phyloP scores from a whole-genome alignment of 2,113 vertebrate genomes.

The Chaetops frenatus region DNA sequence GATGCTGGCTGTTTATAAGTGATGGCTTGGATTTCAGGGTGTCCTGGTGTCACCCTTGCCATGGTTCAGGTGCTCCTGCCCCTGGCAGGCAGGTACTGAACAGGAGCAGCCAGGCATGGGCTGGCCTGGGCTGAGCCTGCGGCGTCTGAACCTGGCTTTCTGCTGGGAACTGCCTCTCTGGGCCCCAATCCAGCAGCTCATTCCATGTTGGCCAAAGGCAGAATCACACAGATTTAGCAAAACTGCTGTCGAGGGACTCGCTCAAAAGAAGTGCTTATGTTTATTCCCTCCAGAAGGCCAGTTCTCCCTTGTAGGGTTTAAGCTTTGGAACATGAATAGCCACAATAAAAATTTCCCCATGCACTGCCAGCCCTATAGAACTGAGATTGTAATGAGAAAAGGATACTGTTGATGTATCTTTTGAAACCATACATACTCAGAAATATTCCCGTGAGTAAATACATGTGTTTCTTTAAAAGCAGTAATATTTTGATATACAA shows the following conservation, averaged over 20 bases:
- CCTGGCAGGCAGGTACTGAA: rapidly evolving
- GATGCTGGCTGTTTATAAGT: background rate
- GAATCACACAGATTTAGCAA: background rate
- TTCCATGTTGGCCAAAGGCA: background rate
- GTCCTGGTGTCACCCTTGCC: background rate
- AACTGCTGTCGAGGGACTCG: background rate
- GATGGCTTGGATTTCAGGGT: rapidly evolving
- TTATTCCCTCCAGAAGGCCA: background rate
- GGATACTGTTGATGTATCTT: background rate
- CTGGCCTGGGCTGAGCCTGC: background rate
- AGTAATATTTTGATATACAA: background rate
- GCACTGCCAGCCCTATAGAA: background rate
- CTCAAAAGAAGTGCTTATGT: background rate
- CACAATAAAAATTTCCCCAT: background rate
- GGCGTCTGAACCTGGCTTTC: rapidly evolving
- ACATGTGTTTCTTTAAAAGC: slow-evolving; percentile 23
- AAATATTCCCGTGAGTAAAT: slow-evolving; percentile 4
- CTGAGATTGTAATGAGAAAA: background rate
- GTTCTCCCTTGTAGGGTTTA: background rate
- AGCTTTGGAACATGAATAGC: background rate
- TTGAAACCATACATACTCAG: background rate
- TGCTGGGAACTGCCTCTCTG: background rate
- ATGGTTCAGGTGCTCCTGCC: background rate
- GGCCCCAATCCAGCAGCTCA: background rate
- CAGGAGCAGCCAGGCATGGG: background rate